Conservation (phyloP, 2,797 vertebrate species). For the Rhyacichthys aspro region DNA sequence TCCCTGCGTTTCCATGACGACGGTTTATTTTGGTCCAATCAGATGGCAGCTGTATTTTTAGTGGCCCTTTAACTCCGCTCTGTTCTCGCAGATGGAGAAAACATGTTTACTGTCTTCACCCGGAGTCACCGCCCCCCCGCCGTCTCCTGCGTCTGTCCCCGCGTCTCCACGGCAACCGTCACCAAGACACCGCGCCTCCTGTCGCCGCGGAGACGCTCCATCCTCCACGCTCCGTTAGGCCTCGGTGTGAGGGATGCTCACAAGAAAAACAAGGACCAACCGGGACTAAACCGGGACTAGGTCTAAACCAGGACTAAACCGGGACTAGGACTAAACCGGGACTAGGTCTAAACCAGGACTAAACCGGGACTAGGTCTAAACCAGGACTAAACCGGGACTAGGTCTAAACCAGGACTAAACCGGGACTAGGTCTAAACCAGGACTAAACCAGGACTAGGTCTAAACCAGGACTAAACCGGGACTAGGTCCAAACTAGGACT, state of each 20-base stretch:
- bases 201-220: slow-evolving; percentile 36
- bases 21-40: neutral
- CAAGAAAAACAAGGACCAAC: too few relatives aligned
- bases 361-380: too few relatives aligned
- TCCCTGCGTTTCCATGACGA: slow-evolving; percentile 5
- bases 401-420: too few relatives aligned
- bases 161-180: slow-evolving; percentile 53
- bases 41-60: neutral
- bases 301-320: too few relatives aligned
- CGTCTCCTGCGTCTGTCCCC: slow-evolving; percentile 31
- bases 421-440: too few relatives aligned
- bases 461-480: too few relatives aligned
- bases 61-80: neutral
- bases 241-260: neutral
- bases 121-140: slow-evolving; percentile 30
- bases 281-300: too few relatives aligned
- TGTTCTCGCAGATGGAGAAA: slow-evolving; percentile 3
- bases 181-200: slow-evolving; percentile 42
- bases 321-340: too few relatives aligned
- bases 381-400: too few relatives aligned
- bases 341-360: too few relatives aligned
- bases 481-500: too few relatives aligned
- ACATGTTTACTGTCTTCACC: slow-evolving; percentile 28
- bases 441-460: too few relatives aligned
- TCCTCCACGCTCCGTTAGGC: slow-evolving; percentile 23